phyloP scores from a whole-genome alignment of 1,140 invertebrate genomes.

The Euschistus heros region DNA sequence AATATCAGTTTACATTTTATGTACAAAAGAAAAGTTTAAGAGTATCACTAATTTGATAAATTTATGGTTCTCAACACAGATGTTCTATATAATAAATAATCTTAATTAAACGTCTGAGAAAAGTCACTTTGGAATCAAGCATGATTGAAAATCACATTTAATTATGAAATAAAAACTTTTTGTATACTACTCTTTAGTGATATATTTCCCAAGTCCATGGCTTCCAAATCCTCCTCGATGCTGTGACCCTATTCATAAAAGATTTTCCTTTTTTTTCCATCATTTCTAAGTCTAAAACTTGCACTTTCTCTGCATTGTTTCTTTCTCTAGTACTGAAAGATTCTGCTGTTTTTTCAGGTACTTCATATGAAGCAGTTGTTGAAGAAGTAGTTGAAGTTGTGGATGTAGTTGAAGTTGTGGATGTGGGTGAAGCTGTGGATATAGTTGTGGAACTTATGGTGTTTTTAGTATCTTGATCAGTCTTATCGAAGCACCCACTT shows the following conservation, averaged over 20 bases:
- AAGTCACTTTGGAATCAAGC: no score
- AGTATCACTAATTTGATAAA: no score
- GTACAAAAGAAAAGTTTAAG: no score
- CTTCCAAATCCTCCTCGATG: neutral
- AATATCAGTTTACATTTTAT: no score
- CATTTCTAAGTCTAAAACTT: conserved; percentile 5
- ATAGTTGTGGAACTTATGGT: neutral
- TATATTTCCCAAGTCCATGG: conserved; percentile 10
- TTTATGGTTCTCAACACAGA: no score
- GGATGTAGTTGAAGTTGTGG: no score
- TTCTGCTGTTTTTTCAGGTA: neutral
- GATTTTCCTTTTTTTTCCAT: neutral
- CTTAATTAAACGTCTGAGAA: no score
- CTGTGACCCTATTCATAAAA: no score
- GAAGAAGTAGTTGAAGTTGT: no score
- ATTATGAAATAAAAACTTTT: neutral
- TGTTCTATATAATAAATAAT: no score
- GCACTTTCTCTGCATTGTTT: neutral
- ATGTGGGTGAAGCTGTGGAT: neutral
- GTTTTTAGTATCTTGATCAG: neutral
- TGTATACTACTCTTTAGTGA: neutral
- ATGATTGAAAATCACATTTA: no score
- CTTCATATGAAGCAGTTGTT: no score
- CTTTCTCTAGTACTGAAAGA: neutral
- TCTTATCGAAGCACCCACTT: conserved; percentile 9